Base-by-base conservation (phyloP, 2,888 invertebrate genomes). In the Synergus umbraculus region DNA sequence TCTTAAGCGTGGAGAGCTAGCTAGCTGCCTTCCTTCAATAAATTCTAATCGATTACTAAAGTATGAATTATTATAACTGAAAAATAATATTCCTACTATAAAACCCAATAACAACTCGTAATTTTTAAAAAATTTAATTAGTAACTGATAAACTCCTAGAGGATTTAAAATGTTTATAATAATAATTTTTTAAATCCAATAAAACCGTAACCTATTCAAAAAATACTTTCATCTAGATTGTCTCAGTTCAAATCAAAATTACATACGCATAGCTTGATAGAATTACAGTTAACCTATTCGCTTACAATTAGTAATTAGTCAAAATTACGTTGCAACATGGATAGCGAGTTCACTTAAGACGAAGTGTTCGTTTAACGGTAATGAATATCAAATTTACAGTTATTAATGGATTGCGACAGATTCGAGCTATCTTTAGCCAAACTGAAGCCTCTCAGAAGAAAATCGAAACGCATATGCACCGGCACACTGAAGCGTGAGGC, bases 371-470 rank as follows among this genome's bases (percentile, higher is more conserved):
- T 73, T 73, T 41, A 73, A 73, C 73, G 54, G 73, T 73, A 54
- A 54, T 73, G n/a, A 54, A 37, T 49, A 73, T 37, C 29, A 73
- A 73, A 29, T 73, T 73, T 15, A 73, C 73, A 73, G 73, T 54
- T 54, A 73, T 49, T 73, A 29, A 29, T 73, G 15, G n/a, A 22
- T 63, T 29, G 63, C 63, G 29, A 63, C 22, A 63, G 29, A 63
- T 63, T 22, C 12, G 58, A 58, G 58, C 58, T 58, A 58, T 58
- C n/a, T 58, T 18, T 58, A 13, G 22, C 29, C 18, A 63, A 63
- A 63, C 63, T 63, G 29, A 63, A 63, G 29, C 7, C 63, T 63
- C 63, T 63, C 13, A 63, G 7, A 29, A 29, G 63, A 63, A 29
- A 63, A 29, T 63, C 29, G 29, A 29, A 63, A 63, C 29, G 12